Evolutionary conservation across 2,113 vertebrate species (phyloP).

Genomic region (Microcebus ravelobensis): DNA sequence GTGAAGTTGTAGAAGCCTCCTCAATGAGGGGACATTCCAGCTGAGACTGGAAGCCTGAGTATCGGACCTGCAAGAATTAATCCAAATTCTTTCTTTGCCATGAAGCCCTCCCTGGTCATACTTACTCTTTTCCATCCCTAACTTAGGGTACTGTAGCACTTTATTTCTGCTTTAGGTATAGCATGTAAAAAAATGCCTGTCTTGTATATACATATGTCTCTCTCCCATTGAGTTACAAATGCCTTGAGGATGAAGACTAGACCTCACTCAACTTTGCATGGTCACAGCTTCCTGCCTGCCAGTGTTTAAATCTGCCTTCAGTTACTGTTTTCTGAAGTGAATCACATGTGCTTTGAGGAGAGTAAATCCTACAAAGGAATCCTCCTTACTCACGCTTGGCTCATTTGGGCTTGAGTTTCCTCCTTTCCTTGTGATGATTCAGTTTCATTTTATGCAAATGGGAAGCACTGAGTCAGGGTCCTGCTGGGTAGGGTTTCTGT

Average conservation of each 20-base stretch:
- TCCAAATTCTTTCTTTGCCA: neutral
- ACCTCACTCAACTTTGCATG: neutral
- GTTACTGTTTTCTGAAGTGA: slow-evolving; percentile 17
- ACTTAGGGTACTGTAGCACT: neutral
- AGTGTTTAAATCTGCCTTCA: neutral
- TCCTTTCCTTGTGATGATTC: neutral
- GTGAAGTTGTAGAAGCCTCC: neutral
- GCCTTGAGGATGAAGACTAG: neutral
- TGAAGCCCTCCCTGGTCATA: neutral
- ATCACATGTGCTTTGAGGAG: neutral
- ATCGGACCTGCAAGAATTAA: neutral
- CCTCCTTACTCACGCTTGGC: neutral
- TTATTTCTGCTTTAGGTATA: slow-evolving; percentile 3
- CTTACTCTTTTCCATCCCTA: neutral
- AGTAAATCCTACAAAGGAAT: slow-evolving; percentile 15
- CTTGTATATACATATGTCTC: neutral
- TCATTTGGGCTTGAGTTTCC: neutral
- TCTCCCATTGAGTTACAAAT: neutral
- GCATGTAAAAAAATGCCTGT: neutral
- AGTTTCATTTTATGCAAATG: neutral
- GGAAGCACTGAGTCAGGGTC: neutral
- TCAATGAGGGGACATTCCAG: neutral
- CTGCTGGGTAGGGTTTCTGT: neutral
- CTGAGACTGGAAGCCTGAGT: neutral
- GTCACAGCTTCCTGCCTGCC: neutral